A percentile compares a stretch with the other conserved stretches of the same genome.
phyloP scores from a whole-genome alignment of 2,113 vertebrate genomes.

The Thamnaconus septentrionalis region DNA sequence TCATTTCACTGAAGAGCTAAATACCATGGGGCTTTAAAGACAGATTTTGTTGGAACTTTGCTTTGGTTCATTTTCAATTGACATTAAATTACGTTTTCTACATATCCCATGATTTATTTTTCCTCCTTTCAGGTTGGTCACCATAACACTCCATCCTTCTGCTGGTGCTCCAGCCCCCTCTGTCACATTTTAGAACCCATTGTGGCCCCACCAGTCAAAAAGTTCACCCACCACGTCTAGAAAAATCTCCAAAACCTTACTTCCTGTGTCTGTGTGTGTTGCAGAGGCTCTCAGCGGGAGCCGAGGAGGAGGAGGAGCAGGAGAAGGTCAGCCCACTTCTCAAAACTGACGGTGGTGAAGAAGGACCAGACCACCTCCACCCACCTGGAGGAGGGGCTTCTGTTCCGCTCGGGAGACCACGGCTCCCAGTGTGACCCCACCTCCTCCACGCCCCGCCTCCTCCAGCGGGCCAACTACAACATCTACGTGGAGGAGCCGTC shows the following conservation, averaged over 20 bases:
- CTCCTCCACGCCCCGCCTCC: slow-evolving; percentile 76
- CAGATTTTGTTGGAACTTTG: too few relatives aligned
- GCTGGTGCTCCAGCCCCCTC: too few relatives aligned
- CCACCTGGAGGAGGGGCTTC: slow-evolving; percentile 83
- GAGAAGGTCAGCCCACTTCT: slow-evolving; percentile 66
- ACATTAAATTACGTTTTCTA: too few relatives aligned
- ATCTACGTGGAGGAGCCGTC: slow-evolving; percentile 85
- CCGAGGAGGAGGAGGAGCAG: slow-evolving; percentile 70
- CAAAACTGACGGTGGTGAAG: slow-evolving; percentile 85
- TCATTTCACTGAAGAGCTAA: too few relatives aligned
- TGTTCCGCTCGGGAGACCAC: slow-evolving; percentile 80
- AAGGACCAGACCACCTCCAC: slow-evolving; percentile 96
- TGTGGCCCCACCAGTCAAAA: too few relatives aligned
- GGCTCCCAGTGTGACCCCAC: slow-evolving; percentile 74
- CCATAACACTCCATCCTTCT: too few relatives aligned
- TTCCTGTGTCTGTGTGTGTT: not conserved
- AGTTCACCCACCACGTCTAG: too few relatives aligned
- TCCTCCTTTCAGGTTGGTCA: too few relatives aligned
- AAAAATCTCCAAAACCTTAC: not conserved
- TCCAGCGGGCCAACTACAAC: slow-evolving; percentile 81
- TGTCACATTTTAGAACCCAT: too few relatives aligned
- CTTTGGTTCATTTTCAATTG: too few relatives aligned
- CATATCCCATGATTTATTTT: too few relatives aligned
- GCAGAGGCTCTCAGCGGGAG: slow-evolving; percentile 76
- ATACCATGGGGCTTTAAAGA: too few relatives aligned